Evolutionary conservation across 1,140 invertebrate genomes (phyloP), one percentile per base, ranked within the genome.

Genomic region (Lanistes nyassanus): DNA sequence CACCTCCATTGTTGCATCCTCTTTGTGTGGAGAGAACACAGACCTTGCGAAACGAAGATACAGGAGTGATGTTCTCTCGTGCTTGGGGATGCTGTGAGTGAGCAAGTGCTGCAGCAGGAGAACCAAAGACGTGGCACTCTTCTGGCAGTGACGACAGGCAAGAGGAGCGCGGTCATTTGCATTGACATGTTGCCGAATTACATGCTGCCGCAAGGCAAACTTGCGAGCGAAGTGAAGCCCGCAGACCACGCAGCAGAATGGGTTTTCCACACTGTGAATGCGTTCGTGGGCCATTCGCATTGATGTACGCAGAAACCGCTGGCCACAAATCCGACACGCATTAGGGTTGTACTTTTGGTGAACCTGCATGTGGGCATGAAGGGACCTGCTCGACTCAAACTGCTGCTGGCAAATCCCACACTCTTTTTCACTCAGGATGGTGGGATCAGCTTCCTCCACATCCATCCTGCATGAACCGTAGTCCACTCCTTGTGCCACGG

Each of bases 181-280:
- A 13, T 21, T 19, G 90, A 91, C 51, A 72, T 91, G 88, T 60
- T 91, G 90, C 74, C 87, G 87, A 60, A 90, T 81, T 72, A 90
- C 87, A 77, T 92, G 91, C 58, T 89, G 89, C 56, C 88, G 88
- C 36, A 92, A 80, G 39, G 90, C 89, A 79, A 90, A 88, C 79
- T 89, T 89, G 74, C 91, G 90, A 75, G 90, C 91, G 81, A 92
- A 92, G 0, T 90, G 89, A 82, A 90, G 88, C 69, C 89, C 89
- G 81, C 92, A 92, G 37, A 92, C 87, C 81, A 91, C 85, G 75
- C 92, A 93, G 0, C 89, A 86, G 80, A 90, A 91, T 0, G 91
- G 90, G 82, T 90, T 91, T 36, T 88, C 89, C 42, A 83, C 86
- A 42, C 70, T 75, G 62, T 87, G 85, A 64, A 75, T 74, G 36